These are phyloP conservation scores for Drosophila bunnanda DNA, from an alignment of 2,888 invertebrate genomes.

Conservation along the genomic window DNA sequence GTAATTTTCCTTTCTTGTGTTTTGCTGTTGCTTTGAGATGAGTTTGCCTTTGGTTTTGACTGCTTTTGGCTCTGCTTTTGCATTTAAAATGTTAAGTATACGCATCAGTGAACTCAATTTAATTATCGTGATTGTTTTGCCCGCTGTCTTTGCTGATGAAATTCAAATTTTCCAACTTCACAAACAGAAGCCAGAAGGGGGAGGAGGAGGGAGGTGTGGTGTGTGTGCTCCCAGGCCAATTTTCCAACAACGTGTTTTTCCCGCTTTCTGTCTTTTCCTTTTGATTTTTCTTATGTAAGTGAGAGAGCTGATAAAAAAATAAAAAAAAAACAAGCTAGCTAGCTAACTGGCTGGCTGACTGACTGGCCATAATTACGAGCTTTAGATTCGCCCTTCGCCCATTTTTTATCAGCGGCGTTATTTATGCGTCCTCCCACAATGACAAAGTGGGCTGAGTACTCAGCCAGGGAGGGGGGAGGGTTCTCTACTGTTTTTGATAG, in stretches of 20 bases:
- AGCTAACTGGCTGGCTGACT: constrained; percentile 23
- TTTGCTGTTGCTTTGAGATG: constrained; percentile 1
- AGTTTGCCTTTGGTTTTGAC: constrained; percentile 14
- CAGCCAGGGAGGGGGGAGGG: not conserved
- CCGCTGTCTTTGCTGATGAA: constrained; percentile 60
- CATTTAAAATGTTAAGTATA: constrained; percentile 81
- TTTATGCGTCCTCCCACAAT: constrained; percentile 69
- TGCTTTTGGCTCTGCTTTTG: constrained; percentile 42
- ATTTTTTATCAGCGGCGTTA: constrained; percentile 73
- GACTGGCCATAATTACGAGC: constrained; percentile 70
- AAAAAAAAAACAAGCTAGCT: not conserved
- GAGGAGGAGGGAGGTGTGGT: no score
- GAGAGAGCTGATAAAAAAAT: constrained; percentile 59
- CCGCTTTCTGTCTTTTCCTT: constrained; percentile 17
- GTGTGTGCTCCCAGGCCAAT: constrained; percentile 55
- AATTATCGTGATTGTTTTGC: constrained; percentile 78
- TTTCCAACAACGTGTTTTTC: constrained; percentile 62
- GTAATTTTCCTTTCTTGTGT: no score
- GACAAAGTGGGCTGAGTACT: constrained; percentile 44
- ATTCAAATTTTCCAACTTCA: constrained; percentile 72
- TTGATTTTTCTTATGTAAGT: constrained; percentile 63
- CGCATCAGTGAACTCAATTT: constrained; percentile 82
- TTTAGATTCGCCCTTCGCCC: constrained; percentile 73
- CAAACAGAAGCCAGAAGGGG: constrained; percentile 40
- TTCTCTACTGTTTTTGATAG: constrained; percentile 35